Percentiles rank a stretch among this genome's conserved stretches.
Evolutionary conservation across 2,888 invertebrate species (phyloP).

Genomic region (Dendrolimus pini): DNA sequence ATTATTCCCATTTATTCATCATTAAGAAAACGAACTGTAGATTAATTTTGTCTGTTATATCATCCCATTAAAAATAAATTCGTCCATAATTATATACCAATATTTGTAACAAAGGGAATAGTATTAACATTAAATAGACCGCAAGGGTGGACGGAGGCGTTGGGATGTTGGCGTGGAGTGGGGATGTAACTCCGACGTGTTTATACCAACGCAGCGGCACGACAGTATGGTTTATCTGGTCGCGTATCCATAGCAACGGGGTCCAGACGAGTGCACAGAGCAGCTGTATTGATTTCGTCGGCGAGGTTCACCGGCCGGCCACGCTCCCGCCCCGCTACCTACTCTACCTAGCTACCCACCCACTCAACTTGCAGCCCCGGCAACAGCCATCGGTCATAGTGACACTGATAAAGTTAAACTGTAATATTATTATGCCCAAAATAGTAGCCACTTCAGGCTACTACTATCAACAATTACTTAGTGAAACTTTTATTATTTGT

Average conservation of each 20-base stretch:
- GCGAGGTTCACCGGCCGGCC: conserved; percentile 64
- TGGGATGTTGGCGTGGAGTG: conserved; percentile 10
- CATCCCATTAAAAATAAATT: too few relatives aligned
- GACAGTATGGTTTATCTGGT: conserved; percentile 36
- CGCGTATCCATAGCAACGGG: conserved; percentile 65
- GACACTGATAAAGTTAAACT: neutral
- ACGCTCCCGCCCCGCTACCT: conserved; percentile 28
- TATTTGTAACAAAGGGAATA: neutral
- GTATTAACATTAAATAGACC: conserved; percentile 4
- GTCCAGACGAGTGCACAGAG: conserved; percentile 62
- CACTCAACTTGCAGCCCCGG: conserved; percentile 12
- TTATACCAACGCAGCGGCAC: conserved; percentile 16
- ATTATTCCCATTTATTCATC: too few relatives aligned
- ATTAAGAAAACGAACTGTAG: too few relatives aligned
- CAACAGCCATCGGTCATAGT: neutral
- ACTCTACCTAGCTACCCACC: conserved; percentile 21
- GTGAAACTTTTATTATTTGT: neutral
- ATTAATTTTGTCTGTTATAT: too few relatives aligned
- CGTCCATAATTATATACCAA: too few relatives aligned
- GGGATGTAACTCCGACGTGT: neutral
- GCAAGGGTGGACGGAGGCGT: conserved; percentile 9
- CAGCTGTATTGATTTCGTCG: conserved; percentile 78
- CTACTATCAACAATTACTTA: neutral
- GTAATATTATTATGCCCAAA: too few relatives aligned
- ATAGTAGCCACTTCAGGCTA: neutral